Evolutionary conservation across 2,113 vertebrate genomes (phyloP).

Genomic region (Daphoenositta chrysoptera): DNA sequence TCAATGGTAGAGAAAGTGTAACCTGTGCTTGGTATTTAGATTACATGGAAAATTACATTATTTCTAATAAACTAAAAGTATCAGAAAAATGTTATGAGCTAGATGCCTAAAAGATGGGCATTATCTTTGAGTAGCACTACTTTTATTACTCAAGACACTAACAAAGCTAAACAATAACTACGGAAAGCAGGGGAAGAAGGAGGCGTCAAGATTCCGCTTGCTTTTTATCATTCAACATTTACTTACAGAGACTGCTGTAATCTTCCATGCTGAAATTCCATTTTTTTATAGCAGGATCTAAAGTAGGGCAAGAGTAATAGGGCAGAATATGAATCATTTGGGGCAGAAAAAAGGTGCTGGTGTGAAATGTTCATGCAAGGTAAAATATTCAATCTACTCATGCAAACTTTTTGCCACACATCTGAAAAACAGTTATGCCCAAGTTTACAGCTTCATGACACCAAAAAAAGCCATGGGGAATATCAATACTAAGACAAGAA

Average conservation of each 20-base stretch:
- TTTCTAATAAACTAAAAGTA: not conserved
- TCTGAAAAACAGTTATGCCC: not conserved
- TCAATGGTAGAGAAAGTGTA: not conserved
- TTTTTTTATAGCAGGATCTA: constrained; percentile 85
- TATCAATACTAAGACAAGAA: not conserved
- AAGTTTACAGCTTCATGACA: not conserved
- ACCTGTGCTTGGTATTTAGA: not conserved
- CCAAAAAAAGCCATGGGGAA: not conserved
- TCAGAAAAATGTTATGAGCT: not conserved
- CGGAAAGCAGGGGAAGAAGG: not conserved
- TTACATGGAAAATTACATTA: not conserved
- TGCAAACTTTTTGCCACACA: not conserved
- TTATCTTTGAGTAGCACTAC: not conserved
- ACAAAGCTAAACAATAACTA: not conserved
- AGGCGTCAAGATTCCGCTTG: not conserved
- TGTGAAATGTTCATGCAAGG: not conserved
- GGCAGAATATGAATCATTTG: constrained; percentile 9
- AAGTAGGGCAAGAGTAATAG: constrained; percentile 37
- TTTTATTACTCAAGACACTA: not conserved
- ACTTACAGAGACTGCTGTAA: constrained; percentile 85
- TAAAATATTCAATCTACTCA: not conserved
- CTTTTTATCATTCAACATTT: not conserved
- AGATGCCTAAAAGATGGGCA: not conserved
- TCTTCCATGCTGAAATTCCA: constrained; percentile 91
- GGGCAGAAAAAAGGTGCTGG: not conserved